phyloP scores from a whole-genome alignment of 2,797 vertebrate species.

The Hoplostethus mediterraneus region DNA sequence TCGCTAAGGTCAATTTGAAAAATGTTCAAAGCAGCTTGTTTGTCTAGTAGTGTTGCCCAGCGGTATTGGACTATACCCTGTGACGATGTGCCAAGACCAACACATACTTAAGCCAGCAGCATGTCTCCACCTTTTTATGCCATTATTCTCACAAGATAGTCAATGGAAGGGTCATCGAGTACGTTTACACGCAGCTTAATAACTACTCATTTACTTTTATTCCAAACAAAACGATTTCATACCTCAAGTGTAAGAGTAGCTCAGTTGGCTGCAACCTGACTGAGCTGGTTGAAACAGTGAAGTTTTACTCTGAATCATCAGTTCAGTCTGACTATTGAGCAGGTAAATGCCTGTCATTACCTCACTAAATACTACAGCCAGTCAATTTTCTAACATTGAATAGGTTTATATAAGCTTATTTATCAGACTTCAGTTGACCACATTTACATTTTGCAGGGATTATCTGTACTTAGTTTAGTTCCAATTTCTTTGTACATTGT shows the following conservation, averaged over 20 bases:
- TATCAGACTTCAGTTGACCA: too few species aligned
- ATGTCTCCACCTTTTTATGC: too few species aligned
- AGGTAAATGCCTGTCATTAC: slow-evolving; percentile 17
- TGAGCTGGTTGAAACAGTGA: too few species aligned
- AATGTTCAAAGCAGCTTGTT: too few species aligned
- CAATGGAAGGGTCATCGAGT: background rate
- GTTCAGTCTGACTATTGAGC: background rate
- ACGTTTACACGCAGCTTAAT: slow-evolving; percentile 24
- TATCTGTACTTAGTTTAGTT: background rate
- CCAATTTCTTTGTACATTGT: background rate
- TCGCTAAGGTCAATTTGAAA: slow-evolving; percentile 2
- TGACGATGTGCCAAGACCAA: too few species aligned
- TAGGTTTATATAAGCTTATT: background rate
- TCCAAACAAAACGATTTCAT: background rate
- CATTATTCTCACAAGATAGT: too few species aligned
- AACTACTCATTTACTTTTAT: background rate
- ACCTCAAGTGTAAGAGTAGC: background rate
- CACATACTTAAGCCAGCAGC: too few species aligned
- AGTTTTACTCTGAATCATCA: background rate
- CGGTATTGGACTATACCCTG: too few species aligned
- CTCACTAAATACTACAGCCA: slow-evolving; percentile 40
- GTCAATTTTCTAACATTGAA: background rate
- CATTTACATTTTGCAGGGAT: too few species aligned
- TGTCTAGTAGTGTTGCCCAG: too few species aligned
- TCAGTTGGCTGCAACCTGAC: too few species aligned